Percentiles rank a stretch among this genome's conserved stretches.
These are phyloP conservation scores for Scolanthus callimorphus DNA, from an alignment of 92 coral and sea anemone species.

Conservation along the genomic window DNA sequence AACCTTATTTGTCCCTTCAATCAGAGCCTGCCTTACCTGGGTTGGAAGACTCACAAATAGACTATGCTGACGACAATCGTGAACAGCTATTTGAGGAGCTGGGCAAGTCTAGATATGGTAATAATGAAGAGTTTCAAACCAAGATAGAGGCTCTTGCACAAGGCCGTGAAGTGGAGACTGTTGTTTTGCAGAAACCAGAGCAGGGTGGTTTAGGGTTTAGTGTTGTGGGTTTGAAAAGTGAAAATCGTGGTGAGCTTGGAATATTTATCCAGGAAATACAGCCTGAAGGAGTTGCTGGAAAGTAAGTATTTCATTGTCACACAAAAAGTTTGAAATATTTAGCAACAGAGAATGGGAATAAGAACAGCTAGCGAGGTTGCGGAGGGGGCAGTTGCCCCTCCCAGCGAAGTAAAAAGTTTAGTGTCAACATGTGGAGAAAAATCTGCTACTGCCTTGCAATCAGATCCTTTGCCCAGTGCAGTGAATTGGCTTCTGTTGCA, in stretches of 20 bases:
- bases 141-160: conserved; percentile 84
- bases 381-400: too few species aligned
- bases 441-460: too few species aligned
- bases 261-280: conserved; percentile 98
- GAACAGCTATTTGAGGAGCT: conserved; percentile 57
- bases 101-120: conserved; percentile 47
- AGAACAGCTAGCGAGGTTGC: too few species aligned
- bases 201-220: conserved; percentile 94
- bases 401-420: too few species aligned
- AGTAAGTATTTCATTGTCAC: too few species aligned
- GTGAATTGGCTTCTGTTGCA: too few species aligned
- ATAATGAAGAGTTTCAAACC: conserved; percentile 57
- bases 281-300: conserved; percentile 88
- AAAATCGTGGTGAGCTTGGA: conserved; percentile 96
- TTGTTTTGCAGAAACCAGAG: conserved; percentile 88
- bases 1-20: background rate
- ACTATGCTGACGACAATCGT: conserved; percentile 42
- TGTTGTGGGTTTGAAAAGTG: conserved; percentile 97
- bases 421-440: too few species aligned
- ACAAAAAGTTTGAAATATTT: too few species aligned
- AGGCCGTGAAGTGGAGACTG: conserved; percentile 87
- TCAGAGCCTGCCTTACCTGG: conserved; percentile 32
- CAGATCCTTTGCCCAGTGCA: too few species aligned
- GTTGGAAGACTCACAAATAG: conserved; percentile 31
- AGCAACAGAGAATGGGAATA: too few species aligned